Conservation (phyloP, 2,888 invertebrate species). For the Xylocampa areola region DNA sequence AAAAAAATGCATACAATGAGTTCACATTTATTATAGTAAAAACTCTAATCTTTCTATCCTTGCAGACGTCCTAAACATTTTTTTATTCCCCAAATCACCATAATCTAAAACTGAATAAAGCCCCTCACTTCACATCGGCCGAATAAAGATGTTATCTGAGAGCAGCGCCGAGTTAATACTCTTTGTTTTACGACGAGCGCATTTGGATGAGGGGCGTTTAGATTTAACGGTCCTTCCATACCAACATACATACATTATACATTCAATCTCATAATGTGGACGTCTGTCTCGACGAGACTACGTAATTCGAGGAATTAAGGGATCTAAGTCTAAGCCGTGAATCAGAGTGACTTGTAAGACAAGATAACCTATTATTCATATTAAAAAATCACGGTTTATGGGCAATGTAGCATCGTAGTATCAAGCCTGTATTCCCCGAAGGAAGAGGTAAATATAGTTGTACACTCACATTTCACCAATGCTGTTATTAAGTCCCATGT, state of each 20-base stretch:
- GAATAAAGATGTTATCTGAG: conserved; percentile 49
- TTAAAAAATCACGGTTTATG: conserved; percentile 17
- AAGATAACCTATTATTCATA: conserved; percentile 14
- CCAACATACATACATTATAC: conserved; percentile 45
- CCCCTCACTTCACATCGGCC: conserved; percentile 13
- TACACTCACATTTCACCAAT: too few species aligned
- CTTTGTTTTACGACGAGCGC: conserved; percentile 70
- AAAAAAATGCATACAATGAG: too few species aligned
- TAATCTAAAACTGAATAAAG: conserved; percentile 31
- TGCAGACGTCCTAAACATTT: background rate
- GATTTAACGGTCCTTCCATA: conserved; percentile 60
- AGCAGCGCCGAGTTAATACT: conserved; percentile 56
- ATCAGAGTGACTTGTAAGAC: conserved; percentile 1
- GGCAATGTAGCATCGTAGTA: too few species aligned
- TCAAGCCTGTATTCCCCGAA: too few species aligned
- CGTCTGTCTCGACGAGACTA: conserved; percentile 22
- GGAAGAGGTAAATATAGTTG: too few species aligned
- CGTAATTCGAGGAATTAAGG: conserved; percentile 21
- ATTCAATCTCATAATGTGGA: conserved; percentile 47
- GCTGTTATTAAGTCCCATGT: too few species aligned
- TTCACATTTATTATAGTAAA: too few species aligned
- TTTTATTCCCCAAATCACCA: conserved; percentile 20
- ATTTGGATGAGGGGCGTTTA: conserved; percentile 61
- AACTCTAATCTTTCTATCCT: too few species aligned
- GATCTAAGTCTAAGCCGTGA: conserved; percentile 10